Evolutionary conservation across 2,797 vertebrate species (phyloP).

Genomic region (Protosalanx chinensis): DNA sequence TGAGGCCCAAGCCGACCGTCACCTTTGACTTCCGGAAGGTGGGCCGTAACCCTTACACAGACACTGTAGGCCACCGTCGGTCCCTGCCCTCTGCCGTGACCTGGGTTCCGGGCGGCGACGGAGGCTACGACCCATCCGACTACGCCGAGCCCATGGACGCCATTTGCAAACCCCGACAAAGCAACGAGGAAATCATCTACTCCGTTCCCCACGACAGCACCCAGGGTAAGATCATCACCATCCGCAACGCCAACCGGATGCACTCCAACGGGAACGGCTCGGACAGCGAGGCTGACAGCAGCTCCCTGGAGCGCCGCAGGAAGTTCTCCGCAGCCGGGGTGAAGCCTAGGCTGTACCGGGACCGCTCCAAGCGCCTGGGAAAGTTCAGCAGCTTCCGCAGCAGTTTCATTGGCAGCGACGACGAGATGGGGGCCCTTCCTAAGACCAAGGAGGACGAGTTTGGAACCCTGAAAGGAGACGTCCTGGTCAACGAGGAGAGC

Average conservation of each 20-base stretch:
- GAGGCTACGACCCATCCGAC: slow-evolving; percentile 91
- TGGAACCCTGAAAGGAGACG: slow-evolving; percentile 83
- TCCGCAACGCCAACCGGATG: slow-evolving; percentile 92
- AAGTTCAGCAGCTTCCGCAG: slow-evolving; percentile 90
- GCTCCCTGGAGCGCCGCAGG: slow-evolving; percentile 87
- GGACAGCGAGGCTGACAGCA: slow-evolving; percentile 93
- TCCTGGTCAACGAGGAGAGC: slow-evolving; percentile 78
- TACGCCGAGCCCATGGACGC: slow-evolving; percentile 95
- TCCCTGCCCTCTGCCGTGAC: slow-evolving; percentile 83
- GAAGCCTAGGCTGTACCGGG: slow-evolving; percentile 88
- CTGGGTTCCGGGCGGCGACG: slow-evolving; percentile 85
- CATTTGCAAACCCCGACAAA: slow-evolving; percentile 85
- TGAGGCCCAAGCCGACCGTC: slow-evolving; percentile 86
- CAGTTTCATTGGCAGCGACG: slow-evolving; percentile 92
- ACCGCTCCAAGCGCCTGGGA: slow-evolving; percentile 86
- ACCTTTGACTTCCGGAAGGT: slow-evolving; percentile 86
- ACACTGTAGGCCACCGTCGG: slow-evolving; percentile 83
- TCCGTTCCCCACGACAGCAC: slow-evolving; percentile 98
- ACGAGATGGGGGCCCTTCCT: slow-evolving; percentile 85
- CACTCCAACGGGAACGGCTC: slow-evolving; percentile 94
- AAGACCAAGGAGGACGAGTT: slow-evolving; percentile 90
- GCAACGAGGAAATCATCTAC: slow-evolving; percentile 96
- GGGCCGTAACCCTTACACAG: slow-evolving; percentile 80
- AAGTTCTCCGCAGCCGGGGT: slow-evolving; percentile 82
- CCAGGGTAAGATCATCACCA: slow-evolving; percentile 97